phyloP scores from a whole-genome alignment of 2,113 vertebrate genomes.

The Cheilinus undulatus region DNA sequence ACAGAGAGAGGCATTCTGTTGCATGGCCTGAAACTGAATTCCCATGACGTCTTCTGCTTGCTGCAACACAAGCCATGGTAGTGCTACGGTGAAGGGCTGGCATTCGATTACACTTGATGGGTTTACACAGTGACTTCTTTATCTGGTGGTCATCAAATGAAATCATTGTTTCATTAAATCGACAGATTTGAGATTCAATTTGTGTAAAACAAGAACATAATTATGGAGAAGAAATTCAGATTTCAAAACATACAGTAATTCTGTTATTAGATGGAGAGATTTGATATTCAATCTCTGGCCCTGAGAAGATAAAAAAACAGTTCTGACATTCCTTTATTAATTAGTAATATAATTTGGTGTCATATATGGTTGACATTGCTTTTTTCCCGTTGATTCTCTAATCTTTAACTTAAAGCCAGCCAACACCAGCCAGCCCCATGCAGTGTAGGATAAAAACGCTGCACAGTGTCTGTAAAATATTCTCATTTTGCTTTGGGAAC shows the following conservation, averaged over 20 bases:
- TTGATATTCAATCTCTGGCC: too few species aligned
- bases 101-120: slow-evolving; percentile 73
- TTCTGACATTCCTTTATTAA: slow-evolving; percentile 4
- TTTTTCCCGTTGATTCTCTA: not conserved
- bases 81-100: slow-evolving; percentile 42
- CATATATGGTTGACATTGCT: not conserved
- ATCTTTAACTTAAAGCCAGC: slow-evolving; percentile 15
- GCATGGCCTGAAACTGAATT: slow-evolving; percentile 79
- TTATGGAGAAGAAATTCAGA: too few species aligned
- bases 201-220: too few species aligned
- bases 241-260: too few species aligned
- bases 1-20: slow-evolving; percentile 77
- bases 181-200: too few species aligned
- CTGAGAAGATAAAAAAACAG: not conserved
- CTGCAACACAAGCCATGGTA: slow-evolving; percentile 66
- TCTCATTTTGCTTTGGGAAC: slow-evolving; percentile 68
- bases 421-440: slow-evolving; percentile 14
- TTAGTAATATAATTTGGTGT: slow-evolving; percentile 7
- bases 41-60: slow-evolving; percentile 77
- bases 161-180: slow-evolving; percentile 66
- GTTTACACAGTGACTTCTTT: slow-evolving; percentile 76
- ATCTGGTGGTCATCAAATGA: slow-evolving; percentile 68
- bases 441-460: slow-evolving; percentile 27
- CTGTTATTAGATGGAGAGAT: not conserved
- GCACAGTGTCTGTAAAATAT: slow-evolving; percentile 60